A percentile compares a stretch with the other conserved stretches of the same genome.
These are phyloP conservation scores for Merops nubicus DNA, from an alignment of 2,113 vertebrate species.

Conservation along the genomic window DNA sequence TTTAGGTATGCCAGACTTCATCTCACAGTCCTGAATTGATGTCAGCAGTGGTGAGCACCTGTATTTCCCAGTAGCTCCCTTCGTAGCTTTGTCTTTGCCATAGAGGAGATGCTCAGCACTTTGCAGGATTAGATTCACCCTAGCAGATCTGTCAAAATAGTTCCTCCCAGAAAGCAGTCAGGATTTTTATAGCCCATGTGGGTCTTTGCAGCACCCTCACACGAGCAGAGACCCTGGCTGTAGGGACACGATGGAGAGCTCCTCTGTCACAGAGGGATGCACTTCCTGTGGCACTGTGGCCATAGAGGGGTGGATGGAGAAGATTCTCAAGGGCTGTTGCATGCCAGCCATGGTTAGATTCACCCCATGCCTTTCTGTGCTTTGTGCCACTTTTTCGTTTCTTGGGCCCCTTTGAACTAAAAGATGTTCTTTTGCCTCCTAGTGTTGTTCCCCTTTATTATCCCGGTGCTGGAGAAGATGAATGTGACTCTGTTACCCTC, in stretches of 20 bases:
- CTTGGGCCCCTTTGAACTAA: not conserved
- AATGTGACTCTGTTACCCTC: conserved; percentile 71
- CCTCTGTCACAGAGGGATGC: not conserved
- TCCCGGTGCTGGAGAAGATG: conserved; percentile 71
- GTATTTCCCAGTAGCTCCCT: not conserved
- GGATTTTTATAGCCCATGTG: not conserved
- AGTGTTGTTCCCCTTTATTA: conserved; percentile 78
- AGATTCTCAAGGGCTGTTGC: not conserved
- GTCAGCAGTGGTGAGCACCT: not conserved
- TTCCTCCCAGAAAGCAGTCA: not conserved
- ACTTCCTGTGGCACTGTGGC: not conserved
- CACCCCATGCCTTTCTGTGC: not conserved
- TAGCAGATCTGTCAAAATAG: not conserved
- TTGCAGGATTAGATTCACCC: not conserved
- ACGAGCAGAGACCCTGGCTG: not conserved
- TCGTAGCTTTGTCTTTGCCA: not conserved
- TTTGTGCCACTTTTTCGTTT: not conserved
- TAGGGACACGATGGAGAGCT: not conserved
- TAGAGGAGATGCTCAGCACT: not conserved
- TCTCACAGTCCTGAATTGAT: not conserved
- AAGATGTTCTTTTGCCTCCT: not conserved
- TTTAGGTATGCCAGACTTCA: conserved; percentile 48
- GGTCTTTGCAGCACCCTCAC: not conserved
- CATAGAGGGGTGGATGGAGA: not conserved
- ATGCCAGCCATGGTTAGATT: not conserved